Evolutionary conservation across 2,888 invertebrate species (phyloP).

Genomic region (Toxonevra muliebris): DNA sequence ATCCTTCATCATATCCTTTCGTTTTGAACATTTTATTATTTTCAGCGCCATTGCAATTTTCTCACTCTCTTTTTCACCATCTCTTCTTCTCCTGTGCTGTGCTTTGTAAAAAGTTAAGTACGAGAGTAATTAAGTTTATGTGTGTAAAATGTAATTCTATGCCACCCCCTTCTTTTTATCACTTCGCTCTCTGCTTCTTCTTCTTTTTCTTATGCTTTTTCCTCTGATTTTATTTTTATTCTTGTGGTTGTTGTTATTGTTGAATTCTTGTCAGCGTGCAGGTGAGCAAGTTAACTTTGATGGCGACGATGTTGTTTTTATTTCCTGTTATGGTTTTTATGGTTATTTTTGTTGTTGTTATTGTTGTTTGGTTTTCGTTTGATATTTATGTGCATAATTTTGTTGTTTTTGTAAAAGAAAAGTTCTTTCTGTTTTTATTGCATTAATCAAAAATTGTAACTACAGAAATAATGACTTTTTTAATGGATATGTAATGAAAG

Average conservation of each 20-base stretch:
- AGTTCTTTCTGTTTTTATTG: neutral
- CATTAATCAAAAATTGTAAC: neutral
- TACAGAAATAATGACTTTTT: too few relatives aligned
- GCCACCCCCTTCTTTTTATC: slow-evolving; percentile 8
- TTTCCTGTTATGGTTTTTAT: neutral
- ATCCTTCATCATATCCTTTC: neutral
- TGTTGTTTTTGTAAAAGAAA: too few relatives aligned
- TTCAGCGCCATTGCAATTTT: slow-evolving; percentile 12
- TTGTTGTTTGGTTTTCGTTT: too few relatives aligned
- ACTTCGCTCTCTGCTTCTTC: neutral
- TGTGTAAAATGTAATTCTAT: slow-evolving; percentile 15
- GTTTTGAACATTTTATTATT: neutral
- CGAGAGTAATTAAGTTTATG: slow-evolving; percentile 27
- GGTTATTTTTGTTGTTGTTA: too few relatives aligned
- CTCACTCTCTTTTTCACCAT: neutral
- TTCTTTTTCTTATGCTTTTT: neutral
- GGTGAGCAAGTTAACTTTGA: neutral
- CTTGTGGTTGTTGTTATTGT: neutral
- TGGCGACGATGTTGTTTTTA: neutral
- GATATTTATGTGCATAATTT: too few relatives aligned
- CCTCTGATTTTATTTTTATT: neutral
- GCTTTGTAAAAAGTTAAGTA: neutral
- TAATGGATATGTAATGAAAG: too few relatives aligned
- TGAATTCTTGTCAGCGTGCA: neutral
- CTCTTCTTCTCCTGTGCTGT: neutral